Evolutionary conservation across 2,797 vertebrate species (phyloP).

Genomic region (Erethizon dorsatum): DNA sequence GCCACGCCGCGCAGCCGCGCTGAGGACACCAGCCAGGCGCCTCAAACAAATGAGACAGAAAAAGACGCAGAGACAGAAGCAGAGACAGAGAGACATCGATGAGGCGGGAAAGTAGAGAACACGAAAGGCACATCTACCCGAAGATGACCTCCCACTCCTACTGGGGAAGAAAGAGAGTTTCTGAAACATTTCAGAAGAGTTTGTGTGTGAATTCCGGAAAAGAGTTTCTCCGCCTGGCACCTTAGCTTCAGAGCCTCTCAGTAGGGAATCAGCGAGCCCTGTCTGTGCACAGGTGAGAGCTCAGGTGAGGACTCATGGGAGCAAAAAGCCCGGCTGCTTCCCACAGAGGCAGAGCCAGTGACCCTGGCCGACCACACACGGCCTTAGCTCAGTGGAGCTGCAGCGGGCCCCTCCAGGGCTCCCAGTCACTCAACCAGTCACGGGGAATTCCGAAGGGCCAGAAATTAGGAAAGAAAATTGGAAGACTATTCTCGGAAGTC

Average conservation of each 20-base stretch:
- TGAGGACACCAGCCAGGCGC: neutral
- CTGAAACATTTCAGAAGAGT: neutral
- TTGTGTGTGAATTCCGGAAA: neutral
- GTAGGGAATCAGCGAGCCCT: neutral
- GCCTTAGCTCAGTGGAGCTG: neutral
- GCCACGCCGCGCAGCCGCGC: neutral
- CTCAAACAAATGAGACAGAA: neutral
- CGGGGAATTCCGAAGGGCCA: conserved; percentile 19
- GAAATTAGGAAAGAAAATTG: conserved; percentile 48
- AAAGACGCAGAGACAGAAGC: no score
- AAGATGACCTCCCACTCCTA: neutral
- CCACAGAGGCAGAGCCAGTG: neutral
- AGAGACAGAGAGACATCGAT: neutral
- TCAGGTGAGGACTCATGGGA: neutral
- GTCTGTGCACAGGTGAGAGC: neutral
- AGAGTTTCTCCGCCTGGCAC: neutral
- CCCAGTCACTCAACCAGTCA: conserved; percentile 16
- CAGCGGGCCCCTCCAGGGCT: neutral
- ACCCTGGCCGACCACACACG: rapidly evolving
- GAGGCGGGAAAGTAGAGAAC: neutral
- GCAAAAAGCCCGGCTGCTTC: neutral
- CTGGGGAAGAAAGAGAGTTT: neutral
- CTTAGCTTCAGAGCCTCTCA: neutral
- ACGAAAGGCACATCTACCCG: neutral
- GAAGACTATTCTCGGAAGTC: neutral